phyloP scores from a whole-genome alignment of 2,888 invertebrate genomes.

The Polietes domitor region DNA sequence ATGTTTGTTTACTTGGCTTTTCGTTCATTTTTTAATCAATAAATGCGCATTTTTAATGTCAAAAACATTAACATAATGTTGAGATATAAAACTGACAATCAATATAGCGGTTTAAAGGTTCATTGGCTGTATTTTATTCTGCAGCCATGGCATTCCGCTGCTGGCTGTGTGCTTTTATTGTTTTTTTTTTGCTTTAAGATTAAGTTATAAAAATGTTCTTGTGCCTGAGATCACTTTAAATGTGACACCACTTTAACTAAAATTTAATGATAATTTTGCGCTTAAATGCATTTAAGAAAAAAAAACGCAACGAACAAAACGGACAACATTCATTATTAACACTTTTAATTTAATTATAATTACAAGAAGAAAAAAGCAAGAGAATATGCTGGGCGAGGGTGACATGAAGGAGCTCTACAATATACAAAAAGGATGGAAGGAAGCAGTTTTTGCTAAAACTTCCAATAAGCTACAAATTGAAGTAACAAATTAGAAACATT shows the following conservation, averaged over 20 bases:
- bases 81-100: constrained; percentile 55
- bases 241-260: constrained; percentile 56
- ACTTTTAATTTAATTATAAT: constrained; percentile 63
- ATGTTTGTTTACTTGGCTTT: neutral
- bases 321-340: constrained; percentile 60
- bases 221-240: constrained; percentile 41
- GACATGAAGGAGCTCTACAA: no score
- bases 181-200: constrained; percentile 28
- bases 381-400: neutral
- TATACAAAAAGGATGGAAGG: no score
- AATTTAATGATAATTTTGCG: constrained; percentile 55
- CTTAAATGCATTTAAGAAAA: constrained; percentile 12
- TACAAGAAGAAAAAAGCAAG: neutral
- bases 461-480: no score
- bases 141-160: no score
- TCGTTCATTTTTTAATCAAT: constrained; percentile 53
- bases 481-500: no score
- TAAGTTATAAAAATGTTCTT: constrained; percentile 53
- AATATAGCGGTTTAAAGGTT: constrained; percentile 18
- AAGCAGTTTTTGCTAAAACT: no score
- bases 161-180: neutral
- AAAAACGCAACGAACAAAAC: constrained; percentile 1
- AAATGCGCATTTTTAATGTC: constrained; percentile 69
- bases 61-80: constrained; percentile 62
- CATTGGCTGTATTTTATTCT: neutral